These are phyloP conservation scores for Corydoras sp. DNA, from an alignment of 2,113 vertebrate genomes.

Conservation along the genomic window DNA sequence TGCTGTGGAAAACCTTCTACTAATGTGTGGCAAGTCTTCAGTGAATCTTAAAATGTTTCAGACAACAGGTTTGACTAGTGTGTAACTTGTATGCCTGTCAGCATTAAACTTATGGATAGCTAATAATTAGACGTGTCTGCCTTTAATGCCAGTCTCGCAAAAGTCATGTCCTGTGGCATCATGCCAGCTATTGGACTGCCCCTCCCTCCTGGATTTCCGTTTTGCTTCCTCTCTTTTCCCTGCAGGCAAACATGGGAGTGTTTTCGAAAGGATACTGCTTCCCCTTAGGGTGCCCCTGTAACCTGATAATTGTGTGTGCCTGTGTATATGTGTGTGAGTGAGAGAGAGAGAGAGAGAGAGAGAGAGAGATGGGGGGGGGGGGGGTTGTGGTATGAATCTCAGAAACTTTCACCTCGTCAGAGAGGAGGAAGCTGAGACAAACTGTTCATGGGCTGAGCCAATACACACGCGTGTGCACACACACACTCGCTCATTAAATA, in stretches of 20 bases:
- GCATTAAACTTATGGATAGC: background rate
- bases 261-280: slow-evolving; percentile 34
- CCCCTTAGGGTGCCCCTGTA: slow-evolving; percentile 36
- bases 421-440: slow-evolving; percentile 22
- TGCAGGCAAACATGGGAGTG: slow-evolving; percentile 6
- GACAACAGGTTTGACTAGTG: no score
- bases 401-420: slow-evolving; percentile 30
- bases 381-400: background rate
- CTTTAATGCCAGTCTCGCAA: slow-evolving; percentile 10
- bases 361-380: background rate
- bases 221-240: slow-evolving; percentile 37
- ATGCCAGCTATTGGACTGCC: slow-evolving; percentile 7
- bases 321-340: background rate
- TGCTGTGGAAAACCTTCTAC: no score
- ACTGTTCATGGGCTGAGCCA: slow-evolving; percentile 9
- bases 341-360: background rate
- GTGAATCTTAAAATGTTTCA: no score
- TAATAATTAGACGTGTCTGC: slow-evolving; percentile 10
- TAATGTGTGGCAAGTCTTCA: no score
- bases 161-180: slow-evolving; percentile 12
- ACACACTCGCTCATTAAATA: slow-evolving; percentile 25
- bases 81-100: background rate
- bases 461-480: background rate
- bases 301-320: slow-evolving; percentile 27
- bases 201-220: slow-evolving; percentile 39